Evolutionary conservation across 2,113 vertebrate genomes (phyloP), one percentile per base, ranked within the genome.

Genomic region (Cyrtonyx montezumae): DNA sequence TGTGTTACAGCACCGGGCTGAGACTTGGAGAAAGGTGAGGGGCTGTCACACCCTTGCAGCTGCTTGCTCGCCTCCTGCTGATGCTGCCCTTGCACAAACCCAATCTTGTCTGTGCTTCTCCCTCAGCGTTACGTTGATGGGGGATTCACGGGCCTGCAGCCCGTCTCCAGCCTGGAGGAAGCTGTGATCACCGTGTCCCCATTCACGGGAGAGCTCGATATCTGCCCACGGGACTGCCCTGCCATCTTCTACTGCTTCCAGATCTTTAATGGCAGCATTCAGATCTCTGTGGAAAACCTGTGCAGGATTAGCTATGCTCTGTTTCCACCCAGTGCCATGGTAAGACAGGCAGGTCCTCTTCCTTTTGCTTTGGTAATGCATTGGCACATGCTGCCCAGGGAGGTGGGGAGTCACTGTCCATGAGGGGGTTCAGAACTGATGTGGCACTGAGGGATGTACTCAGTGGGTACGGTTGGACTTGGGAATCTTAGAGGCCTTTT

Each of bases 141-240:
- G 3, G 99, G 98, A 10, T 98, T 99, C 92, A 99, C 98, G 0
- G 95, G 97, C 83, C 98, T 99, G 95, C 98, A 98, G 93, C 99
- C 99, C 3, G 90, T 97, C 4, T 87, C 96, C 65, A 97, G 97
- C 70, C 63, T 97, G 94, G 97, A 95, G 1, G 96, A 96, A 67
- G 91, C 95, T 1, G 97, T 97, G 17, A 96, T 99, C 95, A 99
- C 99, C 1, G 98, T 99, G 84, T 99, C 97, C 53, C 98, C 99
- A 0, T 99, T 99, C 96, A 98, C 98, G 0, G 99, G 99, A 30
- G 98, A 99, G 82, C 96, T 97, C 4, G 99, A 99, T 92, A 99
- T 99, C 96, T 99, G 99, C 42, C 99, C 99, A 0, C 87, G 96
- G 1, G 97, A 98, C 53, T 98, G 98, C 55, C 95, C 97, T 0